phyloP scores from a whole-genome alignment of 2,797 vertebrate genomes.

The Miichthys miiuy region DNA sequence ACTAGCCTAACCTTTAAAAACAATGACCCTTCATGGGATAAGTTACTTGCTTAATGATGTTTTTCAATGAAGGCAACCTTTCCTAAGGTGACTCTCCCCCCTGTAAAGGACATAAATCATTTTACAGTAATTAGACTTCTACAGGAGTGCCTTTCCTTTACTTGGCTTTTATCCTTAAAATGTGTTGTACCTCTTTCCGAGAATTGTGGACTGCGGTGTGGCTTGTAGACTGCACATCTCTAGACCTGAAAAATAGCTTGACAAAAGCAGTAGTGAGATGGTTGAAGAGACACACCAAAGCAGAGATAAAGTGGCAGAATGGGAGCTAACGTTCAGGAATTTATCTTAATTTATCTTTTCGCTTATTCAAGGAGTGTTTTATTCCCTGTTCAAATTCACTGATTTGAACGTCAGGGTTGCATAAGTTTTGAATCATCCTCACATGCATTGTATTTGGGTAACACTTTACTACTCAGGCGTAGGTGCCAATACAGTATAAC shows the following conservation, averaged over 20 bases:
- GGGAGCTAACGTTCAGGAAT: conserved; percentile 9
- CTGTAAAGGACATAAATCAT: conserved; percentile 38
- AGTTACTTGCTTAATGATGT: conserved; percentile 19
- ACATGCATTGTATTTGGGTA: conserved; percentile 4
- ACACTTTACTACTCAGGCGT: conserved; percentile 8
- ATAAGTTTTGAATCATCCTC: conserved; percentile 10
- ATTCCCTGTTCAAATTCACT: conserved; percentile 10
- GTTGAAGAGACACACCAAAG: conserved; percentile 14
- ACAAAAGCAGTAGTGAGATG: neutral
- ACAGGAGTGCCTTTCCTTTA: conserved; percentile 4
- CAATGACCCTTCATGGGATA: conserved; percentile 11
- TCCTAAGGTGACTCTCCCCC: conserved; percentile 8
- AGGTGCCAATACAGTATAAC: neutral
- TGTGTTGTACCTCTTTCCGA: neutral
- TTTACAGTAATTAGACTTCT: conserved; percentile 45
- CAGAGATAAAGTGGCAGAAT: conserved; percentile 27
- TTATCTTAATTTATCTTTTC: conserved; percentile 33
- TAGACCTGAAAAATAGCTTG: conserved; percentile 2
- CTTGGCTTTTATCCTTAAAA: conserved; percentile 19
- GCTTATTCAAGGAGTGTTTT: conserved; percentile 1
- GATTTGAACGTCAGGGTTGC: neutral
- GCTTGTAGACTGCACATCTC: conserved; percentile 10
- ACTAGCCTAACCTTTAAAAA: conserved; percentile 35
- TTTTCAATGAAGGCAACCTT: conserved; percentile 15
- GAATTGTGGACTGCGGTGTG: neutral